A percentile compares a stretch with the other conserved stretches of the same genome.
phyloP scores from a whole-genome alignment of 1,140 invertebrate species.

The Drosophila grimshawi region DNA sequence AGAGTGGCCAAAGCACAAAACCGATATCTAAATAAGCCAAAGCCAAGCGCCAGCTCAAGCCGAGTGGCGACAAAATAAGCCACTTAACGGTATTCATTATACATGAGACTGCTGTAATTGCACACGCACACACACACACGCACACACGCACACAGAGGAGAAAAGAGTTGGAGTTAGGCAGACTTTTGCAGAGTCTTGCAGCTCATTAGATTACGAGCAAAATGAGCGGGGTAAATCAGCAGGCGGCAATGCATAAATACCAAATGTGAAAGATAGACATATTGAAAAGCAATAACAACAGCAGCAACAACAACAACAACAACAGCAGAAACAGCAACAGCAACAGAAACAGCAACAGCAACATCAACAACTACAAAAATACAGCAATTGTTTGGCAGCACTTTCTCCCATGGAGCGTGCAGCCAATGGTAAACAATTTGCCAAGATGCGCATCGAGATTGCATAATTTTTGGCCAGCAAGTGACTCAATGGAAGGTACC shows the following conservation, averaged over 20 bases:
- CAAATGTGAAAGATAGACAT: conserved; percentile 69
- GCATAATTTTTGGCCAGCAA: conserved; percentile 64
- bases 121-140: conserved; percentile 53
- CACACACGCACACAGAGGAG: conserved; percentile 5
- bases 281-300: conserved; percentile 46
- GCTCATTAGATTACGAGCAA: conserved; percentile 75
- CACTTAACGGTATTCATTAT: conserved; percentile 79
- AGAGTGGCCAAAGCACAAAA: conserved; percentile 14
- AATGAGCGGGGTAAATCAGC: conserved; percentile 17
- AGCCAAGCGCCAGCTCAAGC: conserved; percentile 33
- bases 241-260: conserved; percentile 45
- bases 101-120: conserved; percentile 54
- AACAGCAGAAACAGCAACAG: conserved; percentile 3
- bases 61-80: conserved; percentile 75
- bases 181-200: conserved; percentile 25
- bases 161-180: conserved; percentile 30
- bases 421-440: conserved; percentile 62
- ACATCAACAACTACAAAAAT: conserved; percentile 11
- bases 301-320: too few species aligned
- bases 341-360: conserved; percentile 18
- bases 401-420: conserved; percentile 65
- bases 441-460: conserved; percentile 61
- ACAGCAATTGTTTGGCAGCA: conserved; percentile 63
- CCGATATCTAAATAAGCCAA: conserved; percentile 61
- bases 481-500: conserved; percentile 46